phyloP scores from a whole-genome alignment of 2,113 vertebrate species.

The Diadophis punctatus region DNA sequence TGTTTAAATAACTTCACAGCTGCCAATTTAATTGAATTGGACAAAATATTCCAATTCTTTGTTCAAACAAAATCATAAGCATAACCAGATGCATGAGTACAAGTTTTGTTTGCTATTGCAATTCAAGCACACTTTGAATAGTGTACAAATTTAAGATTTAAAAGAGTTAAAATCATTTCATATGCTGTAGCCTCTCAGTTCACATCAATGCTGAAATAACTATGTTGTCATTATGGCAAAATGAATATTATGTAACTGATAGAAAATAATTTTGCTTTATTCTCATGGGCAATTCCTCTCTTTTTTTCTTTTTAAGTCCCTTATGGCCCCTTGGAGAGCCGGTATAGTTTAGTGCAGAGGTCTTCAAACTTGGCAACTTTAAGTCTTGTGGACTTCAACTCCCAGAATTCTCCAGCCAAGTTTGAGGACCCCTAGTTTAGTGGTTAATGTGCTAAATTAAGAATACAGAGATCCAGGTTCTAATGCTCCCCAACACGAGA shows the following conservation, averaged over 20 bases:
- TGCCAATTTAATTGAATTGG: background rate
- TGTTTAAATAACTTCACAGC: background rate
- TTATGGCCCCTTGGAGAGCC: background rate
- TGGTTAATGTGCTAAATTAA: background rate
- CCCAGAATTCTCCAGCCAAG: too few species aligned
- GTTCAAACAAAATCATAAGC: background rate
- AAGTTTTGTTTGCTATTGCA: background rate
- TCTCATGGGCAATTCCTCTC: background rate
- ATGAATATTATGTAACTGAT: background rate
- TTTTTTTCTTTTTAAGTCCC: background rate
- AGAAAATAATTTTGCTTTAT: background rate
- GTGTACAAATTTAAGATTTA: background rate
- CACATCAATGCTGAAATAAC: background rate
- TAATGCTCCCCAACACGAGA: background rate
- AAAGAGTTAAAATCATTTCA: background rate
- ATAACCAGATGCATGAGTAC: background rate
- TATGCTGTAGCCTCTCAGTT: background rate
- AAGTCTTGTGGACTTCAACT: too few species aligned
- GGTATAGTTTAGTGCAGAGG: background rate
- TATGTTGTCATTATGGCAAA: background rate
- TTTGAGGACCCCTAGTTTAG: background rate
- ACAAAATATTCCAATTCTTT: background rate
- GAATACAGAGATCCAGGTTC: background rate
- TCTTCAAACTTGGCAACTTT: too few species aligned
- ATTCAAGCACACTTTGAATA: background rate